Conservation (phyloP, 2,113 vertebrate genomes). For the Erpornis zantholeuca region DNA sequence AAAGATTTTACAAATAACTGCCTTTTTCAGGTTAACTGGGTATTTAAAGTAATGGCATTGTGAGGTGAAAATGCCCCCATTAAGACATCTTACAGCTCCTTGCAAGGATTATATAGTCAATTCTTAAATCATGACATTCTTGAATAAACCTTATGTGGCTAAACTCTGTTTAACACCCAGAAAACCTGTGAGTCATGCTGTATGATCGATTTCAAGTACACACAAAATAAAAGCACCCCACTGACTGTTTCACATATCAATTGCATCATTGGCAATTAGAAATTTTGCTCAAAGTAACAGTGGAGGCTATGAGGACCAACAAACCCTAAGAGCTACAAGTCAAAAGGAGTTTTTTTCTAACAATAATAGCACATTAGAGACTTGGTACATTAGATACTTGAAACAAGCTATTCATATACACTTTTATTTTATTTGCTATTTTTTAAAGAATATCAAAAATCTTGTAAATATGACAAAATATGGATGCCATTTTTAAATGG, state of each 20-base stretch:
- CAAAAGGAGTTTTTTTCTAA: neutral
- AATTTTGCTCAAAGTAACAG: conserved; percentile 6
- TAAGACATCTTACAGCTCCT: neutral
- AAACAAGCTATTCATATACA: neutral
- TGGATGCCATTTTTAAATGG: neutral
- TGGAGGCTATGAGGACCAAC: neutral
- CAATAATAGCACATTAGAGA: neutral
- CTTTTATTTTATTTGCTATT: neutral
- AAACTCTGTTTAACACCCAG: neutral
- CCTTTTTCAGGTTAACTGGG: neutral
- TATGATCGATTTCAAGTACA: neutral
- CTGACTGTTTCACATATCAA: neutral
- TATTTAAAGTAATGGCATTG: neutral
- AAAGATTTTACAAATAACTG: neutral
- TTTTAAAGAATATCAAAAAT: neutral
- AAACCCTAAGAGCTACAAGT: conserved; percentile 1
- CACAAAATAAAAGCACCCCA: neutral
- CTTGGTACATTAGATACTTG: neutral
- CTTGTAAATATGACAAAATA: neutral
- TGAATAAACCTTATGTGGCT: neutral
- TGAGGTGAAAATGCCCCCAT: neutral
- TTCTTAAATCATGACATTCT: neutral
- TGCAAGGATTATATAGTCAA: neutral
- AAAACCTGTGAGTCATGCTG: neutral
- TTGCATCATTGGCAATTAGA: neutral